A percentile compares a stretch with the other conserved stretches of the same genome.
Evolutionary conservation across 64 coral and sea anemone genomes (phyloP).

Genomic region (Catalaphyllia jardinei): DNA sequence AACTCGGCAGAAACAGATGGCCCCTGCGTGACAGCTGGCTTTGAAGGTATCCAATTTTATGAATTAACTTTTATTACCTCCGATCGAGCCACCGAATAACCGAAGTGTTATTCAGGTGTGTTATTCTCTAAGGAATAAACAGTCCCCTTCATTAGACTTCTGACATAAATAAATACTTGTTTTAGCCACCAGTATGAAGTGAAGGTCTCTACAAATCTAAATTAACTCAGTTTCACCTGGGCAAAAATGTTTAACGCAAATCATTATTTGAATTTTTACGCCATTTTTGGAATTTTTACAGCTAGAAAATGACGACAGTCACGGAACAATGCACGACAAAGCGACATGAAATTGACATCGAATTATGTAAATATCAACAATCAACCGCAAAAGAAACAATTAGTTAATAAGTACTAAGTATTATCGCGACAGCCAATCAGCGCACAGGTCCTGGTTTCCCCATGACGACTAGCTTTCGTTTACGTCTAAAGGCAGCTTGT

Average conservation of each 20-base stretch:
- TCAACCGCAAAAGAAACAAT: neutral
- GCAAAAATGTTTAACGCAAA: too few relatives aligned
- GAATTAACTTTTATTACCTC: constrained; percentile 2
- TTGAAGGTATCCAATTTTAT: neutral
- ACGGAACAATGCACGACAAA: neutral
- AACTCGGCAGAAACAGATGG: neutral
- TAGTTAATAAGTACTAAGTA: constrained; percentile 42
- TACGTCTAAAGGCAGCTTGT: constrained; percentile 11
- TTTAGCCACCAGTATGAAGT: too few relatives aligned
- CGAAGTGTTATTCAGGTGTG: too few relatives aligned
- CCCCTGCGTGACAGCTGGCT: neutral
- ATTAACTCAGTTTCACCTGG: too few relatives aligned
- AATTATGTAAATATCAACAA: neutral
- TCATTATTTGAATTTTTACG: too few relatives aligned
- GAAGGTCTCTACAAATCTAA: too few relatives aligned
- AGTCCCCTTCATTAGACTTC: neutral
- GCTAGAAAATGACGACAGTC: too few relatives aligned
- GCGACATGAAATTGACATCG: neutral
- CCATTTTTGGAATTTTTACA: too few relatives aligned
- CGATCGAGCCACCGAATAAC: too few relatives aligned
- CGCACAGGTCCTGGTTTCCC: constrained; percentile 22
- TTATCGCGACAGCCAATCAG: constrained; percentile 54
- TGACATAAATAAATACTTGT: too few relatives aligned
- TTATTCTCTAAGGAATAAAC: neutral
- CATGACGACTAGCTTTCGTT: constrained; percentile 69